Percentiles rank a stretch among this genome's conserved stretches.
Conservation (phyloP, 2,797 vertebrate genomes). For the Psittacula echo region DNA sequence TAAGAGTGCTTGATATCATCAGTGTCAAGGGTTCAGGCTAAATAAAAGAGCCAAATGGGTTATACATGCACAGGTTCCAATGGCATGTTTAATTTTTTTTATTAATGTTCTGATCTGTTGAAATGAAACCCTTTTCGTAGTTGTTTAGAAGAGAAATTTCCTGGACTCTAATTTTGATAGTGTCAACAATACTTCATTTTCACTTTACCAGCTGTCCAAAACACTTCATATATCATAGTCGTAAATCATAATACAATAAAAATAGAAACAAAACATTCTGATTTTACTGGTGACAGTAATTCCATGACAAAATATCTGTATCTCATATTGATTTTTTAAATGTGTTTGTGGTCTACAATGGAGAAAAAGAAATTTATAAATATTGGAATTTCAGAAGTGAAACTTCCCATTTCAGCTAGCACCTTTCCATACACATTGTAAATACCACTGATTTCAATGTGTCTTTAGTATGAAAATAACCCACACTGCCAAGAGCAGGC, state of each 20-base stretch:
- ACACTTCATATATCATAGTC: background rate
- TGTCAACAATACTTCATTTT: background rate
- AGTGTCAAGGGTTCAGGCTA: background rate
- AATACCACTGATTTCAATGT: background rate
- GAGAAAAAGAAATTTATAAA: background rate
- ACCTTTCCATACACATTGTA: background rate
- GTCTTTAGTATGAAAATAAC: background rate
- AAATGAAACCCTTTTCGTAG: background rate
- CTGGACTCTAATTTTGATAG: background rate
- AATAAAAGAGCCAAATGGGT: background rate
- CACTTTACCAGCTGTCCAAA: background rate
- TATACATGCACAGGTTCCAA: background rate
- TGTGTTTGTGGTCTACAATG: background rate
- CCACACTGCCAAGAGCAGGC: background rate
- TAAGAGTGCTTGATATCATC: accelerated
- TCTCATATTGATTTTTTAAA: background rate
- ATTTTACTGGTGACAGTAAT: background rate
- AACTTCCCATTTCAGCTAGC: background rate
- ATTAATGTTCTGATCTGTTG: background rate
- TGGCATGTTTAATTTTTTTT: background rate
- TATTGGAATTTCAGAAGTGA: background rate
- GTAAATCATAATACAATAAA: background rate
- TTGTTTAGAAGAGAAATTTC: background rate
- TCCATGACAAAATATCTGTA: background rate
- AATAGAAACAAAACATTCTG: background rate